phyloP scores from a whole-genome alignment of 2,113 vertebrate genomes.

The Pseudopipra pipra region DNA sequence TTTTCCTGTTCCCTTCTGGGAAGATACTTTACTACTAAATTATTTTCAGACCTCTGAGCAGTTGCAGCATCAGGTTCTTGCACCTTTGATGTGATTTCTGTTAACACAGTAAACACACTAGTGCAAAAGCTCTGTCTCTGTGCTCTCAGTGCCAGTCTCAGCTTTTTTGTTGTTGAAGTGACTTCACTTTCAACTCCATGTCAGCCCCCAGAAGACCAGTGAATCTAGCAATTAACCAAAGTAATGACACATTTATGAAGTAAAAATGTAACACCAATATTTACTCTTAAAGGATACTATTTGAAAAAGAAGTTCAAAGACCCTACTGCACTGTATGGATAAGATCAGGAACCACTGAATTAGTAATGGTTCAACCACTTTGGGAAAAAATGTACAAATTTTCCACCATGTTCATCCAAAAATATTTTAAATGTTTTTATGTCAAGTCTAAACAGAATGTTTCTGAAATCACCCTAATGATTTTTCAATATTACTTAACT shows the following conservation, averaged over 20 bases:
- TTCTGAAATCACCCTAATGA: conserved; percentile 42
- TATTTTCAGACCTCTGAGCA: background rate
- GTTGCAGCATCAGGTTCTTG: background rate
- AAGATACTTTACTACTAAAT: background rate
- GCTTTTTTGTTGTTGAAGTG: background rate
- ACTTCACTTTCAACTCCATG: background rate
- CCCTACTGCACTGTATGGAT: background rate
- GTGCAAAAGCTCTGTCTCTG: background rate
- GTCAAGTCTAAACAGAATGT: background rate
- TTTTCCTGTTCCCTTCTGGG: background rate
- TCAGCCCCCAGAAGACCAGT: background rate
- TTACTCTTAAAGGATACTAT: background rate
- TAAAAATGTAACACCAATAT: background rate
- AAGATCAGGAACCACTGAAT: background rate
- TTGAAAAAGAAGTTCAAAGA: conserved; percentile 3
- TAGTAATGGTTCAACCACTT: background rate
- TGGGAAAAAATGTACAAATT: background rate
- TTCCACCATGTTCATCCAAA: conserved; percentile 30
- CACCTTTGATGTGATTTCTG: background rate
- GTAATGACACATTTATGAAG: background rate
- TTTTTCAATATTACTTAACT: conserved; percentile 37
- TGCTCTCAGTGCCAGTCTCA: background rate
- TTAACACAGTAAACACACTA: background rate
- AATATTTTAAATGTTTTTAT: conserved; percentile 19
- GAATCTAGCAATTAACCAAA: background rate